Base-by-base conservation (phyloP, 1,140 invertebrate species). In the Drosophila arawakana region DNA sequence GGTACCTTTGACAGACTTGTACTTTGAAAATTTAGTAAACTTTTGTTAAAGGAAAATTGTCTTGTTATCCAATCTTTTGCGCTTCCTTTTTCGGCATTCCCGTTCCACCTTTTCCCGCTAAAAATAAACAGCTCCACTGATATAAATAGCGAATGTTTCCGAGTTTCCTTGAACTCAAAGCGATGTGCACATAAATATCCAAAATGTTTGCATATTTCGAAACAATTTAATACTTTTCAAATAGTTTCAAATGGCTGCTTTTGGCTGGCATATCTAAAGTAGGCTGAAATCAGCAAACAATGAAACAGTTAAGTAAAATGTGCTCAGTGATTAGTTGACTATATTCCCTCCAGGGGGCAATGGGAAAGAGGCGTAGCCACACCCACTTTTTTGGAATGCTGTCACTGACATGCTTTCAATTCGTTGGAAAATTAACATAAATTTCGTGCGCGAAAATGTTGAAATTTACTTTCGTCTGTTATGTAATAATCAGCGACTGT, bases 401-500 rank as follows among this genome's bases (percentile, higher is more conserved):
- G 80, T 60, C 62, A 62, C 76, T 82, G 82, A 34, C 75, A 81
- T 79, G 55, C 67, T 61, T 78, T 47, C 44, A 60, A 78, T 54
- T 60, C 54, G 30, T 9, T 60, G 54, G 43, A 15, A 88, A 88
- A 88, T 88, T 89, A 88, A 83, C 83, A 88, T 89, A 89, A 88
- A 88, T 88, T 88, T 69, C 66, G 75, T 86, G 62, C 49, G 83
- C 3, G 69, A 73, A 82, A 77, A 70, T 63, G 83, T 52, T 83
- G 86, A 86, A 88, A 80, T 82, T 83, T 88, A 88, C 84, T 88
- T 85, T 82, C 44, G 79, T 79, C 54, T 83, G 72, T 62, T 89
- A 88, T 88, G 84, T 89, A 88, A 88, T 88, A 88, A 88, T 88
- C 83, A 88, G 70, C 59, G 82, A 70, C 70, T 83, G 83, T 78